Conservation (phyloP, 2,113 vertebrate species). For the Sardina pilchardus region DNA sequence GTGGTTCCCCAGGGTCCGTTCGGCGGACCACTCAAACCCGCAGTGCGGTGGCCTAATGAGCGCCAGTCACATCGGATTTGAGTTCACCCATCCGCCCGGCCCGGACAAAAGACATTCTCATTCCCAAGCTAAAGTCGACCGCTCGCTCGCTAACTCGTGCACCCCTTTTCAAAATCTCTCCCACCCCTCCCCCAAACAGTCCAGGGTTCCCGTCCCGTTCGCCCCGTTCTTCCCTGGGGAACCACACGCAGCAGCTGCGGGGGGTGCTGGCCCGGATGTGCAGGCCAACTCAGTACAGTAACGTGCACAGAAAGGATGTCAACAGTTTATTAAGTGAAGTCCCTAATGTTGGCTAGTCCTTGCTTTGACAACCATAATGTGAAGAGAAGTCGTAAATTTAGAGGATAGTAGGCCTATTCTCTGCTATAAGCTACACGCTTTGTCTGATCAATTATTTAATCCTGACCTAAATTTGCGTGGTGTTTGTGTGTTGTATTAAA, state of each 20-base stretch:
- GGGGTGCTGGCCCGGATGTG: background rate
- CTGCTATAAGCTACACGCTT: background rate
- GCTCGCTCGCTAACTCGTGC: background rate
- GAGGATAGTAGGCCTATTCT: background rate
- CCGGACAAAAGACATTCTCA: slow-evolving; percentile 22
- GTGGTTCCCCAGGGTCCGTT: background rate
- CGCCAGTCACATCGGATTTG: slow-evolving; percentile 25
- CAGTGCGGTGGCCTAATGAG: slow-evolving; percentile 23
- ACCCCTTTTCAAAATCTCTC: background rate
- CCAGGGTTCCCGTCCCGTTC: background rate
- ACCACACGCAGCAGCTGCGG: background rate
- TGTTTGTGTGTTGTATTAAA: slow-evolving; percentile 16
- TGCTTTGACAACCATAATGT: background rate
- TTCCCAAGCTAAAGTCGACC: background rate
- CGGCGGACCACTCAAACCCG: slow-evolving; percentile 38
- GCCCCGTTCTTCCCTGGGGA: background rate
- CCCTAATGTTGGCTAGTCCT: background rate
- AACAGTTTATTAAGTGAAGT: background rate
- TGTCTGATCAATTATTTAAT: slow-evolving; percentile 15
- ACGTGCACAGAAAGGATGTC: background rate
- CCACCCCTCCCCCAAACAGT: background rate
- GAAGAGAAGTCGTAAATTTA: background rate
- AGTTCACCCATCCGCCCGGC: slow-evolving; percentile 1
- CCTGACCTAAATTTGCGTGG: background rate
- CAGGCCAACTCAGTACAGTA: background rate